A percentile compares a stretch with the other conserved stretches of the same genome.
Conservation (phyloP, 2,888 invertebrate species). For the Dasysyrphus tricinctus region DNA sequence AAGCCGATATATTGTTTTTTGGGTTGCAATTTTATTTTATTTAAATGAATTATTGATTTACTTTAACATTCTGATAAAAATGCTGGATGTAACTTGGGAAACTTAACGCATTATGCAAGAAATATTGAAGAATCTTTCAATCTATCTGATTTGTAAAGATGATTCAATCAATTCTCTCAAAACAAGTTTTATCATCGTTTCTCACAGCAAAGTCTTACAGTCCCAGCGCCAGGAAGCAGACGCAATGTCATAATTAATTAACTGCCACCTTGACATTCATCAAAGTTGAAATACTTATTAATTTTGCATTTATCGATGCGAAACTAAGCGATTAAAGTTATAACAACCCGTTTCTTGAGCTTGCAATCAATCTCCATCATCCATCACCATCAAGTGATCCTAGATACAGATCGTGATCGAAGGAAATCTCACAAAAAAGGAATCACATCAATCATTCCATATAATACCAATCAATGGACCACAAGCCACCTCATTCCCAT, state of each 20-base stretch:
- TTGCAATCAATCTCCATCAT: constrained; percentile 58
- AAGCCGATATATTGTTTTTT: constrained; percentile 53
- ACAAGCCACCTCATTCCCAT: constrained; percentile 63
- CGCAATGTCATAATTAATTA: constrained; percentile 57
- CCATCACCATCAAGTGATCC: constrained; percentile 35
- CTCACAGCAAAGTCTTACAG: background rate
- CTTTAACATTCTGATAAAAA: background rate
- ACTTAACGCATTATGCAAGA: background rate
- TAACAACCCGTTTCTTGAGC: constrained; percentile 2
- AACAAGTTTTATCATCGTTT: background rate
- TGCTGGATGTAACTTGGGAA: too few species aligned
- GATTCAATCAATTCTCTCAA: background rate
- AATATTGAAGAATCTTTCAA: background rate
- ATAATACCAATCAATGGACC: constrained; percentile 56
- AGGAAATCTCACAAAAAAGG: constrained; percentile 47
- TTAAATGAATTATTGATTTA: constrained; percentile 38
- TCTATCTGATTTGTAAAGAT: background rate
- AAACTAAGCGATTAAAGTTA: constrained; percentile 17
- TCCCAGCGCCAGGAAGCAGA: constrained; percentile 41
- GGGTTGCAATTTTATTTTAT: constrained; percentile 29
- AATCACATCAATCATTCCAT: constrained; percentile 70
- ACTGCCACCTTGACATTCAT: constrained; percentile 43
- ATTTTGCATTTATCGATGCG: constrained; percentile 42
- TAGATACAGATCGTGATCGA: constrained; percentile 71
- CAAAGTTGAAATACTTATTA: background rate